Conservation (phyloP, 2,113 vertebrate species). For the Myotis lucifugus region DNA sequence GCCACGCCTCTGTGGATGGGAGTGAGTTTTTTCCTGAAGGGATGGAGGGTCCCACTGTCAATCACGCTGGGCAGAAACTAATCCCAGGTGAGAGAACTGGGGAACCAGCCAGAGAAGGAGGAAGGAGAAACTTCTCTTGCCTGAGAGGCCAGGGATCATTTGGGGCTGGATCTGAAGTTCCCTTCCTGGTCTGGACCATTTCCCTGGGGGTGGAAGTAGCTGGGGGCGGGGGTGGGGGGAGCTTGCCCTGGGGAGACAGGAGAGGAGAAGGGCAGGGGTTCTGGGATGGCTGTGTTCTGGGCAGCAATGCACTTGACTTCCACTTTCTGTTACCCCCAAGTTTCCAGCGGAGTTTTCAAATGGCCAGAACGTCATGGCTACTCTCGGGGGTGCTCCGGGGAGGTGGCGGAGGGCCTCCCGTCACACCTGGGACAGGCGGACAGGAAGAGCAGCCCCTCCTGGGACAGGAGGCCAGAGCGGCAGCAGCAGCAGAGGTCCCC, state of each 20-base stretch:
- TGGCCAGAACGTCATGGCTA: background rate
- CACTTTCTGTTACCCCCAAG: background rate
- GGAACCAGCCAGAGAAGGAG: accelerated
- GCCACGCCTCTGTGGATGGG: background rate
- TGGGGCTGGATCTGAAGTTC: background rate
- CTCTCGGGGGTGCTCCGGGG: background rate
- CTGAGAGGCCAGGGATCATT: background rate
- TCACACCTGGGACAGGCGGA: background rate
- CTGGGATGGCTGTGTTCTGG: background rate
- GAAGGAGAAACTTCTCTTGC: background rate
- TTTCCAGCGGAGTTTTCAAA: background rate
- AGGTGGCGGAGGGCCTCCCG: accelerated
- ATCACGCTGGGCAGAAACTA: background rate
- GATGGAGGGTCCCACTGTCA: background rate
- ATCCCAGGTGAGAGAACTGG: background rate
- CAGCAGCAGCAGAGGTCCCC: background rate
- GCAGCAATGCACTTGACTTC: background rate
- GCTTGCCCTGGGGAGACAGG: background rate
- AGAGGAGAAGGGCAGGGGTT: background rate
- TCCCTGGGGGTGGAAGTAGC: background rate
- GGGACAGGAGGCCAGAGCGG: background rate
- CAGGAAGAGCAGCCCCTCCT: background rate
- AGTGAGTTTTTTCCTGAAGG: background rate
- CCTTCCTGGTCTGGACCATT: background rate
- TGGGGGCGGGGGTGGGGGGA: background rate